Base-by-base conservation (phyloP, 1,140 invertebrate genomes). In the Calliphora vicina region DNA sequence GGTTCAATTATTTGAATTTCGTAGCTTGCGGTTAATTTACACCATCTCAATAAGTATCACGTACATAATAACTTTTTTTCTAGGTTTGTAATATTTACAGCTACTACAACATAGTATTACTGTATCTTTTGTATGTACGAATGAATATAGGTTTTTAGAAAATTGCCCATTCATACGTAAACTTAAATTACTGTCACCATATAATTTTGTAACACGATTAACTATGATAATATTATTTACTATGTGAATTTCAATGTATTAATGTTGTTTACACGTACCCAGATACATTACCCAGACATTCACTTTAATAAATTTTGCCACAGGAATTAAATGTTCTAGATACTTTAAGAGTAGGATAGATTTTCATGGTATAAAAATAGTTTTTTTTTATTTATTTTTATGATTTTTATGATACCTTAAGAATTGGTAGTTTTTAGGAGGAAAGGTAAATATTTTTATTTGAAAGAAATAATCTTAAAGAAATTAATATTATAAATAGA, bases 151-250 rank as follows among this genome's bases (percentile, higher is more conserved):
- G 6, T 67, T 20, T 67, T 67, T 10, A 12, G 9, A 67, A 23
- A 67, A 67, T 67, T 67, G 61, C 61, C 61, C 61, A 67, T 67
- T 67, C 61, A 67, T 23, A 67, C 61, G 61, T 67, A 23, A 67
- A 67, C n/a, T 67, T 67, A 67, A 67, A 67, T 67, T 67, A 67
- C 61, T 67, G 61, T 67, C 61, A 67, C 61, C 61, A 67, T 67
- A 67, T 67, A 67, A 67, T 67, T 67, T 67, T 25, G 61, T 67
- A 67, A 67, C 61, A 67, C 61, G 61, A 67, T 67, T 67, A 67
- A 67, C 61, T 67, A 20, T 67, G 61, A 67, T 67, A 25, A 67
- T 67, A 25, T 67, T 67, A 67, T 67, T 23, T 67, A 67, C 9
- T 50, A 6, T 67, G 20, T 23, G 61, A 8, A 23, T 10, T 12